Evolutionary conservation across 2,797 vertebrate species (phyloP).

Genomic region (Ctenopoma kingsleyae): DNA sequence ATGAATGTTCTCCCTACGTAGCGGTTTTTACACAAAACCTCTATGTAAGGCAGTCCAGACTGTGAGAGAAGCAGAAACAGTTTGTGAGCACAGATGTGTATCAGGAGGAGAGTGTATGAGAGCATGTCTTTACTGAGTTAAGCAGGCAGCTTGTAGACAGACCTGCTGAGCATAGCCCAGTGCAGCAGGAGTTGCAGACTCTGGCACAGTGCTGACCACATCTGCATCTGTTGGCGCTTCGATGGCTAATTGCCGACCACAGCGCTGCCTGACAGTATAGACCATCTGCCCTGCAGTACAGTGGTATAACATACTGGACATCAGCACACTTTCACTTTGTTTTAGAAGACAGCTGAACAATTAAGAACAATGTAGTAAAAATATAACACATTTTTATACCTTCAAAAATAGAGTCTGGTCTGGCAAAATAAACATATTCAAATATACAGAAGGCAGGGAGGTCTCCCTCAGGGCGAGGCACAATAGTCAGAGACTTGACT

Average conservation of each 20-base stretch:
- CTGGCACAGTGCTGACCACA: conserved; percentile 97
- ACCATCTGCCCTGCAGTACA: conserved; percentile 94
- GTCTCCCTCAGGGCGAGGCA: conserved; percentile 90
- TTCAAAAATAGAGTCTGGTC: conserved; percentile 98
- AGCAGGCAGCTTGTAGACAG: not conserved
- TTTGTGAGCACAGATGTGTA: not conserved
- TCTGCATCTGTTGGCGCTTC: conserved; percentile 97
- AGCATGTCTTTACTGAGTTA: not conserved
- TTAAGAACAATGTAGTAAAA: not conserved
- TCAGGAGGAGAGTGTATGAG: not conserved
- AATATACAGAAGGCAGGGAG: conserved; percentile 97
- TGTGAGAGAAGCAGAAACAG: conserved; percentile 58
- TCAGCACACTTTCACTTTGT: not conserved
- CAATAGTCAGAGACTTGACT: conserved; percentile 89
- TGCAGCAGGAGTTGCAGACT: conserved; percentile 97
- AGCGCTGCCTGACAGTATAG: conserved; percentile 94
- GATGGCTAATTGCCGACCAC: conserved; percentile 94
- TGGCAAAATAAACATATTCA: conserved; percentile 99
- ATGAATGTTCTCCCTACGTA: conserved; percentile 98
- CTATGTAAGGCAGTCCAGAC: conserved; percentile 94
- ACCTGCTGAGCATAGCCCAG: conserved; percentile 96
- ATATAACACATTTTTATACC: conserved; percentile 41
- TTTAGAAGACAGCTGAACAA: not conserved
- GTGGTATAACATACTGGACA: not conserved
- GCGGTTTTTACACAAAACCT: conserved; percentile 97